Conservation (phyloP, 2,797 vertebrate genomes). For the Pelochelys cantorii region DNA sequence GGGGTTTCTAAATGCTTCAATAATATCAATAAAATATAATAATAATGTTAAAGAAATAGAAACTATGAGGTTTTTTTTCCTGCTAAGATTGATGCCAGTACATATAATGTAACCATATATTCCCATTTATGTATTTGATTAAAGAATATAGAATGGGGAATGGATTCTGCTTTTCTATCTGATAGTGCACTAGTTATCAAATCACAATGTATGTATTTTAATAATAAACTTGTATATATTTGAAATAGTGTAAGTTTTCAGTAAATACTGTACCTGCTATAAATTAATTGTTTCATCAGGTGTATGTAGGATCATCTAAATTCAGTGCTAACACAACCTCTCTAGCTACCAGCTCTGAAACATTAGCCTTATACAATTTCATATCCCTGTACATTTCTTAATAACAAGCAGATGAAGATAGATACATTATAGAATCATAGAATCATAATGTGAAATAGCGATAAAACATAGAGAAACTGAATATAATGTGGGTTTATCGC, state of each 20-base stretch:
- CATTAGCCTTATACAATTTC: constrained; percentile 64
- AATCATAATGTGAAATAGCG: constrained; percentile 20
- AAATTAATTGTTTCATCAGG: constrained; percentile 47
- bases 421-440: constrained; percentile 31
- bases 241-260: constrained; percentile 39
- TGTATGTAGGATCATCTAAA: constrained; percentile 41
- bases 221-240: constrained; percentile 31
- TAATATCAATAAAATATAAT: neutral
- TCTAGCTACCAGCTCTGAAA: constrained; percentile 34
- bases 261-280: constrained; percentile 10
- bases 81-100: accelerated
- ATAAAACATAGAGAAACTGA: constrained; percentile 50
- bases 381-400: constrained; percentile 56
- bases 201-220: constrained; percentile 28
- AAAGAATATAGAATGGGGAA: neutral
- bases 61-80: neutral
- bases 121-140: neutral
- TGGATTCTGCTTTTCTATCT: neutral
- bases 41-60: neutral
- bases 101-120: too few relatives aligned
- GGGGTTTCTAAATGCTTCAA: neutral
- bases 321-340: constrained; percentile 29
- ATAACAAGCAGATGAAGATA: constrained; percentile 47
- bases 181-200: neutral
- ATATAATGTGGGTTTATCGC: constrained; percentile 45